Evolutionary conservation across 2,888 invertebrate species (phyloP).

Genomic region (Noctua janthina): DNA sequence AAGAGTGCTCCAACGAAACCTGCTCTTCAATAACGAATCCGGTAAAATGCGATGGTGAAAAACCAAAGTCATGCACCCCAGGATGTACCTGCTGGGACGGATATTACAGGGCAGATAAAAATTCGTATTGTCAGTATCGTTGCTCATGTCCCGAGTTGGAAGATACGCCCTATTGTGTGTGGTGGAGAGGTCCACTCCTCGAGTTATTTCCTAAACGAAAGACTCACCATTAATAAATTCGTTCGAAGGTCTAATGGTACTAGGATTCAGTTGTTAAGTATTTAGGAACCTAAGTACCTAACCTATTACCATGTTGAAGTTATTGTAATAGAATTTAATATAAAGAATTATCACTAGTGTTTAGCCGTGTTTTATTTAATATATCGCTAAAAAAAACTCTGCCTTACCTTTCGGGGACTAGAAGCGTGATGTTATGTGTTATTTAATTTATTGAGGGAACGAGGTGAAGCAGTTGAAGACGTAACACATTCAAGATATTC

Average conservation of each 20-base stretch:
- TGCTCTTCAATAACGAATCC: constrained; percentile 7
- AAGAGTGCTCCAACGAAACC: not conserved
- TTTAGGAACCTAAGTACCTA: too few species aligned
- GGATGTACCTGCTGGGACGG: constrained; percentile 8
- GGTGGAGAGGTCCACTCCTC: too few species aligned
- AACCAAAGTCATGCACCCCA: not conserved
- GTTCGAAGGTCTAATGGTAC: not conserved
- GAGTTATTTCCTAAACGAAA: not conserved
- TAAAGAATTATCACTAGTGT: too few species aligned
- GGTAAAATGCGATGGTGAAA: not conserved
- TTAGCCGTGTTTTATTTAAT: too few species aligned
- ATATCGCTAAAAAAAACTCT: too few species aligned
- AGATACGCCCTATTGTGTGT: not conserved
- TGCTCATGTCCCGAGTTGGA: not conserved
- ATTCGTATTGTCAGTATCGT: not conserved
- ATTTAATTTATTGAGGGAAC: too few species aligned
- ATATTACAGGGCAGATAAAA: not conserved
- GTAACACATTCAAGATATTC: not conserved
- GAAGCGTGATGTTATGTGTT: too few species aligned
- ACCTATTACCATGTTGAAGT: not conserved
- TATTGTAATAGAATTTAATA: not conserved
- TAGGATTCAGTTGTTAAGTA: not conserved
- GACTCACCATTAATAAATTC: not conserved
- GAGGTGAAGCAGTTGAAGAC: not conserved
- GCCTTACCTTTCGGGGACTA: too few species aligned